Conservation (phyloP, 2,888 invertebrate species). For the Acleris emargana region DNA sequence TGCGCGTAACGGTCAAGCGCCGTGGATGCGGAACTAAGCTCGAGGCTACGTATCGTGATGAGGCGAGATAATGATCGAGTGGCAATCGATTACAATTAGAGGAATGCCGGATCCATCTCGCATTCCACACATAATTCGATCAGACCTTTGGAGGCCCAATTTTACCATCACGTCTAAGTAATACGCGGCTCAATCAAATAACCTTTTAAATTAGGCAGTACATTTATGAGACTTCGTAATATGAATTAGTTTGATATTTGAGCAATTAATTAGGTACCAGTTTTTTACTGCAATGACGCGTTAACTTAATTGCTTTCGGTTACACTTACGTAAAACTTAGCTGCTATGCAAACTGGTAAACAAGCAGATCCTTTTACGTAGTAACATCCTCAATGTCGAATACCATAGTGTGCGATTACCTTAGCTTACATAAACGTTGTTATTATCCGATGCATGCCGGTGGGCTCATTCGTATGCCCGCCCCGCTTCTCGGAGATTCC, state of each 20-base stretch:
- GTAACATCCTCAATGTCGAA: constrained; percentile 44
- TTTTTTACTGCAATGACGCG: constrained; percentile 31
- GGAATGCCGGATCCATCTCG: constrained; percentile 37
- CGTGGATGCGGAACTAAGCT: constrained; percentile 61
- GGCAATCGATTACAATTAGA: constrained; percentile 59
- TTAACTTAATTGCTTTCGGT: constrained; percentile 27
- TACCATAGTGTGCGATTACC: constrained; percentile 42
- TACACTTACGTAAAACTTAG: constrained; percentile 22
- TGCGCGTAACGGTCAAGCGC: constrained; percentile 43
- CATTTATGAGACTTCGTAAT: no score
- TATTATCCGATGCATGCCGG: constrained; percentile 50
- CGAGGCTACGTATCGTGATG: constrained; percentile 58
- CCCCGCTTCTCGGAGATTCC: constrained; percentile 72
- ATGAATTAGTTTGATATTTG: neutral
- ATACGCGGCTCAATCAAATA: neutral
- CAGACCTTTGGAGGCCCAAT: constrained; percentile 15
- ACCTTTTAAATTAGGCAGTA: neutral
- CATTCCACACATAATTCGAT: constrained; percentile 28
- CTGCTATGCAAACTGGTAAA: constrained; percentile 17
- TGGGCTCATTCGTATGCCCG: constrained; percentile 50
- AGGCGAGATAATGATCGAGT: constrained; percentile 57
- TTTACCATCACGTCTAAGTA: constrained; percentile 1
- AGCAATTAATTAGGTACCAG: constrained; percentile 18
- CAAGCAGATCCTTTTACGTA: constrained; percentile 28
- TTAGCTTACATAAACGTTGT: constrained; percentile 46